Evolutionary conservation across 2,113 vertebrate species (phyloP).

Genomic region (Thamnophis sirtalis): DNA sequence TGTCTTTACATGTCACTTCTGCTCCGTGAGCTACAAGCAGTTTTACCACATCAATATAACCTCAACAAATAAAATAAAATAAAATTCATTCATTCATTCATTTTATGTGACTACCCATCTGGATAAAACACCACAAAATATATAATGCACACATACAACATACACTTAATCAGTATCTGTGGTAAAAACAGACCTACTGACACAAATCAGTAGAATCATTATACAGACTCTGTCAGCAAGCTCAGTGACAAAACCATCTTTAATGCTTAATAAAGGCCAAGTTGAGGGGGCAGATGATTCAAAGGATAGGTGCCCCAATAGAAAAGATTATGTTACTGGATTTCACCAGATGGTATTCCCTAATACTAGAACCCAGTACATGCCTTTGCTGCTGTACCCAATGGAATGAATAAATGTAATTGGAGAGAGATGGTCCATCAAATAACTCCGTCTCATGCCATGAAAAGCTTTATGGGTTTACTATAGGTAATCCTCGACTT

Average conservation of each 20-base stretch:
- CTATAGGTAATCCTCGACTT: not conserved
- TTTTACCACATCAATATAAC: constrained; percentile 96
- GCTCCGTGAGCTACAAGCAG: constrained; percentile 90
- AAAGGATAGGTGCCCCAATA: not conserved
- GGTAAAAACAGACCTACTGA: not conserved
- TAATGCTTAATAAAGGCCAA: not conserved
- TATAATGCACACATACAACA: not conserved
- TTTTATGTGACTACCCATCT: not conserved
- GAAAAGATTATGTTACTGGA: not conserved
- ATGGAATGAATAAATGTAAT: not conserved
- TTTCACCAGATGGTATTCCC: not conserved
- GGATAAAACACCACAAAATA: not conserved
- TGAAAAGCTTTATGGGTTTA: not conserved
- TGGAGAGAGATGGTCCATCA: not conserved
- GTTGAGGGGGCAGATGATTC: not conserved
- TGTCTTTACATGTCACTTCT: constrained; percentile 96
- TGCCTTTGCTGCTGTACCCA: not conserved
- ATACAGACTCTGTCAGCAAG: not conserved
- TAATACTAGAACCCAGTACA: not conserved
- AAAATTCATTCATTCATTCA: not conserved
- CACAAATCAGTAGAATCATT: not conserved
- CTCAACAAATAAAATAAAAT: constrained; percentile 65
- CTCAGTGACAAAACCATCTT: not conserved
- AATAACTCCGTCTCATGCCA: not conserved
- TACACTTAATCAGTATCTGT: not conserved